These are phyloP conservation scores for Cephus spinipes DNA, from an alignment of 2,888 invertebrate genomes.

Conservation along the genomic window DNA sequence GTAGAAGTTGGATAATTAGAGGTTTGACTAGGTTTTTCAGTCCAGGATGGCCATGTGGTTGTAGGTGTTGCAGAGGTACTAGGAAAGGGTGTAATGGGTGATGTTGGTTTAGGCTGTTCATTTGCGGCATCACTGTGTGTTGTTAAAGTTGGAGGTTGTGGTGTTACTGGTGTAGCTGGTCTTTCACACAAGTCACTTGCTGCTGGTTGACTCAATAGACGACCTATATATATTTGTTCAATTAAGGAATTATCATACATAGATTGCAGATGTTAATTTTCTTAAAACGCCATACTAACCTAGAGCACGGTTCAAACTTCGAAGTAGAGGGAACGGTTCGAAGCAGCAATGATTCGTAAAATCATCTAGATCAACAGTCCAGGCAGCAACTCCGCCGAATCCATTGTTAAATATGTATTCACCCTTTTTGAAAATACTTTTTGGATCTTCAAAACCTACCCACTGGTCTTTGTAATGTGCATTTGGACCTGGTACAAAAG, in stretches of 20 bases:
- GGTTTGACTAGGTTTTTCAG: constrained; percentile 41
- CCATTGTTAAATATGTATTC: constrained; percentile 79
- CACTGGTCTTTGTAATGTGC: constrained; percentile 85
- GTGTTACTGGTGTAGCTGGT: constrained; percentile 80
- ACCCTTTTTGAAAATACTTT: constrained; percentile 81
- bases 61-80: constrained; percentile 44
- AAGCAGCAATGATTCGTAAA: constrained; percentile 86
- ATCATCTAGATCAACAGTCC: constrained; percentile 91
- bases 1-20: neutral
- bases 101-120: constrained; percentile 42
- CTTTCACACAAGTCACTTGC: constrained; percentile 74
- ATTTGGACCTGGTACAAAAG: constrained; percentile 73
- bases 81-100: constrained; percentile 46
- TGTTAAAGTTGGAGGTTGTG: constrained; percentile 80
- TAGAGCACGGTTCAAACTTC: constrained; percentile 82
- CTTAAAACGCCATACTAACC: constrained; percentile 68
- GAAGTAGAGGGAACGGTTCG: constrained; percentile 82
- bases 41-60: constrained; percentile 60
- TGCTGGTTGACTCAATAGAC: constrained; percentile 68
- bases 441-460: constrained; percentile 89
- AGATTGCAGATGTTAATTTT: neutral
- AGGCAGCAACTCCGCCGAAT: constrained; percentile 85
- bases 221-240: constrained; percentile 17
- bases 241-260: neutral
- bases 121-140: constrained; percentile 74